Evolutionary conservation across 1,140 invertebrate genomes (phyloP), one percentile per base, ranked within the genome.

Genomic region (Cyrtorhinus lividipennis): DNA sequence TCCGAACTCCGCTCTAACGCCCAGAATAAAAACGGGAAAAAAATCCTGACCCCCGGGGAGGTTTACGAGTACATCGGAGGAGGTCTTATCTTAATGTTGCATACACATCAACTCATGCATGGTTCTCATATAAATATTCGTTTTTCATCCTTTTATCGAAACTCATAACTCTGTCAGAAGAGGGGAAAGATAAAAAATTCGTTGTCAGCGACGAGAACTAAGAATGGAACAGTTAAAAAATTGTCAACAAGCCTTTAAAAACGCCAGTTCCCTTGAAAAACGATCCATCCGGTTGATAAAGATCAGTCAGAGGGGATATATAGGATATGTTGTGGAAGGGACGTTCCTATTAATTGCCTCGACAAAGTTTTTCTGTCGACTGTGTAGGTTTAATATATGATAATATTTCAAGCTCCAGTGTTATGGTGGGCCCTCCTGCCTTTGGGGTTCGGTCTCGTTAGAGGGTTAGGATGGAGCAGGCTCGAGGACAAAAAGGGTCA

Each of bases 311-410:
- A 8, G n/a, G 38, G 58, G 24, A 59, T 59, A 59, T 27, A 25
- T 59, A 30, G 24, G 48, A 53, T 53, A 22, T 12, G 48, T 22
- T 10, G 48, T 38, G 48, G 48, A 53, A 53, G 58, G 58, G 26
- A n/a, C 10, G 24, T n/a, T 30, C 27, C 58, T 59, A 59, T 59
- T 58, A 59, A 59, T 59, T 59, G 58, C 24, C 58, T 59, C 24
- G 58, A 59, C 58, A 59, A 59, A 59, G 58, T 59, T 59, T 59
- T 59, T 59, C 27, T 59, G 24, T 59, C 58, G 58, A 27, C 27
- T 58, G 58, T 26, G 58, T n/a, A 30, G 58, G 24, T 30, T 59
- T 59, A 59, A 59, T 59, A 27, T 59, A 59, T 59, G 24, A 59
- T 59, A 59, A 59, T 59, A 59, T 59, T 58, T 59, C 58, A 59